Evolutionary conservation across 2,113 vertebrate species (phyloP).

Genomic region (Eonycteris spelaea): DNA sequence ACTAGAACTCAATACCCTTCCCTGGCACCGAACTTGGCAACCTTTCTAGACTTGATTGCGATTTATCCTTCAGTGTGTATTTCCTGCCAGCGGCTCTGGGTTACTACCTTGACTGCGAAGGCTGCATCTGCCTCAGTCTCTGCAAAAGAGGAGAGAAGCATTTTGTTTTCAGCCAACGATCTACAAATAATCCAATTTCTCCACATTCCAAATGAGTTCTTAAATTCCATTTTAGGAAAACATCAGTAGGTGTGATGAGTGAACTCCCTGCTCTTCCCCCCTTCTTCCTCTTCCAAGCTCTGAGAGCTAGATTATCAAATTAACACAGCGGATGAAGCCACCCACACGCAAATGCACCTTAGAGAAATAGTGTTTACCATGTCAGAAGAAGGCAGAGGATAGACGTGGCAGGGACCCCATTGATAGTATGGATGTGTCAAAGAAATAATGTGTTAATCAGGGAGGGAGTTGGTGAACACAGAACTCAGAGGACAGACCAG

Average conservation of each 20-base stretch:
- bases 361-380: background rate
- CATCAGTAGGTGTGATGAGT: background rate
- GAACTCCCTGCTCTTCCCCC: background rate
- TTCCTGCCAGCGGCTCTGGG: conserved; percentile 22
- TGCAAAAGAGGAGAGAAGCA: background rate
- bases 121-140: background rate
- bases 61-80: background rate
- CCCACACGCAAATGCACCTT: background rate
- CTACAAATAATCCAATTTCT: background rate
- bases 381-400: background rate
- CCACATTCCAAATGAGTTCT: background rate
- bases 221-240: background rate
- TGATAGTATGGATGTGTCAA: background rate
- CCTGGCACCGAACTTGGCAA: conserved; percentile 44
- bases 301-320: background rate
- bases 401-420: background rate
- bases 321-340: background rate
- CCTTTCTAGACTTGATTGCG: background rate
- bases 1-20: background rate
- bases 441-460: background rate
- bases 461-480: background rate
- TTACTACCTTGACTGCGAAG: conserved; percentile 37
- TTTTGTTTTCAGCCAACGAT: background rate
- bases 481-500: background rate
- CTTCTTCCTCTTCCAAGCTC: background rate